Evolutionary conservation across 2,113 vertebrate genomes (phyloP).

Genomic region (Myotis brandtii): DNA sequence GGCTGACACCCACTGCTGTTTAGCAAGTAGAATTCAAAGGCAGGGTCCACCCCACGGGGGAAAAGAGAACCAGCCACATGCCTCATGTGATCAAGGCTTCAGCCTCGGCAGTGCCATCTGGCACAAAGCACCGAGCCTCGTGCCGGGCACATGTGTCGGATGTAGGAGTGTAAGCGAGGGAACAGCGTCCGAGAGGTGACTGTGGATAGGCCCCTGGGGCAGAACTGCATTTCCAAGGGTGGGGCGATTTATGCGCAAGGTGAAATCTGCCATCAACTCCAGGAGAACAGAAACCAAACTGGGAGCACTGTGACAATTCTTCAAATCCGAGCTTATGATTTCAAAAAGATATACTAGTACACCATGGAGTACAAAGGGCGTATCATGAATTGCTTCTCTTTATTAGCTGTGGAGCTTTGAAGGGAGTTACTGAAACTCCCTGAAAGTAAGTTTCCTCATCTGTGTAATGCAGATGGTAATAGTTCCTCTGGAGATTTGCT

Average conservation of each 20-base stretch:
- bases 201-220: constrained; percentile 50
- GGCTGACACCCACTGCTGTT: neutral
- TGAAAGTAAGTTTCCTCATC: neutral
- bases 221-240: constrained; percentile 52
- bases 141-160: neutral
- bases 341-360: neutral
- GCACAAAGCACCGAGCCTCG: neutral
- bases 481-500: neutral
- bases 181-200: constrained; percentile 30
- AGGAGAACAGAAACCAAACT: neutral
- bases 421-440: neutral
- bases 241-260: constrained; percentile 72
- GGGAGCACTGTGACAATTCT: neutral
- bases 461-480: neutral
- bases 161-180: neutral
- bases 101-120: constrained; percentile 70
- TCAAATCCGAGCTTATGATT: neutral
- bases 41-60: constrained; percentile 56
- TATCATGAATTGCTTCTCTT: neutral
- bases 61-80: constrained; percentile 53
- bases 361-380: neutral
- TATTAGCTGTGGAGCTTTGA: neutral
- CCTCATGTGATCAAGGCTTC: constrained; percentile 60
- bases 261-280: constrained; percentile 71
- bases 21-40: constrained; percentile 82